Evolutionary conservation across 2,888 invertebrate genomes (phyloP), one percentile per base, ranked within the genome.

Genomic region (Oligia latruncula): DNA sequence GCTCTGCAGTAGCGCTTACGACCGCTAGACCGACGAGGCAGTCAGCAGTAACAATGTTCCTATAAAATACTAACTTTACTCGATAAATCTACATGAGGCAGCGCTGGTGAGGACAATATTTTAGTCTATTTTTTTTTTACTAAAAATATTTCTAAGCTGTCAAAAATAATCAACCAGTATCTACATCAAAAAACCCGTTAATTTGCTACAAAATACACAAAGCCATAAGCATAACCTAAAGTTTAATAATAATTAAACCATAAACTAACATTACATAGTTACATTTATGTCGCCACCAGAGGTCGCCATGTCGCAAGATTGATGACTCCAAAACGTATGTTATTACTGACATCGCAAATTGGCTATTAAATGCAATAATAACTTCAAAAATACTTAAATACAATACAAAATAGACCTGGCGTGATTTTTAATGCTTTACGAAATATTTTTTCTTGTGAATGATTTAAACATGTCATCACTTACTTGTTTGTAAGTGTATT

Each of bases 241-340:
- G 2, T 13, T 0, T 5, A 29, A 58, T 73, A 70, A 73, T 73
- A 72, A 73, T 76, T 66, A 85, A 76, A 43, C 35, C n/a, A 60
- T 71, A 60, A 71, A 60, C 60, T n/a, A 29, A 29, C 43, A 52
- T 71, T 13, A 68, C 4, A 17, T 71, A 73, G 62, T 86, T 84
- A 82, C 84, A 73, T 64, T n/a, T n/a, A 82, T 82, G 58, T 43
- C 13, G 60, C 64, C 64, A 35, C 62, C 49, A 86, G 82, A 75
- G 78, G 74, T 70, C 68, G 43, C 20, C 8, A 9, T 72, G 62
- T 70, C 74, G 60, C 66, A 82, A 86, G 46, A 40, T 29, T 52
- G 4, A 43, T 66, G 40, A 83, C 43, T 70, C 20, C 13, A 72
- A 73, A 58, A 67, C 66, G 35, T 40, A 70, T 43, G 46, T 60